These are phyloP conservation scores for Teleogryllus oceanicus DNA, from an alignment of 2,888 invertebrate genomes.

Conservation along the genomic window DNA sequence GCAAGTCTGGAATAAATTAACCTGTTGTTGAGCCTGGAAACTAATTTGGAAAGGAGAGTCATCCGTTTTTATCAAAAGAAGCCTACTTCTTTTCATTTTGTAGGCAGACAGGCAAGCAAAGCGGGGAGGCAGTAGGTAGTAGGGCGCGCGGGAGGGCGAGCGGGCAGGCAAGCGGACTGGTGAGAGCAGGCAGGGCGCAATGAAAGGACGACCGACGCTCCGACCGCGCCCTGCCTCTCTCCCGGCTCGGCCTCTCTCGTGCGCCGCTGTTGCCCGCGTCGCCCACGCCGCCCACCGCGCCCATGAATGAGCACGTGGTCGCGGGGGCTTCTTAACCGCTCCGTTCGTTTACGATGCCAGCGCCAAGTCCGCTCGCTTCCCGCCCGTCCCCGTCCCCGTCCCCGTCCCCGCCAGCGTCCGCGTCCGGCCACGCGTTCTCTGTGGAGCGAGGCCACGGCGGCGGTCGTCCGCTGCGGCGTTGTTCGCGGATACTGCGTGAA, in stretches of 20 bases:
- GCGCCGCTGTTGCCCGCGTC: not conserved
- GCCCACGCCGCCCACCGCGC: not conserved
- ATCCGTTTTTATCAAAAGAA: conserved; percentile 21
- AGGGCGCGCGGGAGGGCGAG: not conserved
- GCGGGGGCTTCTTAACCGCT: not conserved
- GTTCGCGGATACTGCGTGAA: no score
- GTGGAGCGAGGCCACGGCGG: no score
- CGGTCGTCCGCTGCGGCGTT: no score
- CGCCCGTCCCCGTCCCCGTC: no score
- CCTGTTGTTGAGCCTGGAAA: conserved; percentile 38
- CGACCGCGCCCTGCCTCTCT: not conserved
- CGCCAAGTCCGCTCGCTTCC: not conserved
- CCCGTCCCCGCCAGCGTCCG: no score
- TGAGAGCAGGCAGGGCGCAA: not conserved
- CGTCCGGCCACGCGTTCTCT: no score
- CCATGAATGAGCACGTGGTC: conserved; percentile 9
- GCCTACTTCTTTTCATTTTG: conserved; percentile 28
- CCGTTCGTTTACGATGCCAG: not conserved
- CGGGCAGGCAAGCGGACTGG: conserved; percentile 1
- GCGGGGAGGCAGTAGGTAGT: not conserved
- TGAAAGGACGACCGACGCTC: not conserved
- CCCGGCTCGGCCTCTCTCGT: not conserved
- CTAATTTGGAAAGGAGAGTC: conserved; percentile 38
- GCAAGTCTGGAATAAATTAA: conserved; percentile 39
- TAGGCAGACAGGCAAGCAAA: conserved; percentile 19